Conservation (phyloP, 2,888 invertebrate species). For the Drosophila rellima region DNA sequence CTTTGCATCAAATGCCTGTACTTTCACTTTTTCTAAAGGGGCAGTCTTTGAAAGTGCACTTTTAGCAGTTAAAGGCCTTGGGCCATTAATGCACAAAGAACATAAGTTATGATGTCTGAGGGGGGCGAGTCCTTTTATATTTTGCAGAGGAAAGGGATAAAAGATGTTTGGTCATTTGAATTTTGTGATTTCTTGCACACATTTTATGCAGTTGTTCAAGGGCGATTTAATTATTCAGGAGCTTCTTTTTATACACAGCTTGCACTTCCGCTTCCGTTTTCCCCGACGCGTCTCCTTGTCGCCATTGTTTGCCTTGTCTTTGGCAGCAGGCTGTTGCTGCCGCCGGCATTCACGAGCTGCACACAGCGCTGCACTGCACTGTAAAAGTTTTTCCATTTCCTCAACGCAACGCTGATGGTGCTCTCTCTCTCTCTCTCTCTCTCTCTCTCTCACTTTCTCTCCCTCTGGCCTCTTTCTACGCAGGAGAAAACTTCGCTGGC, state of each 20-base stretch:
- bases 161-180: slow-evolving; percentile 56
- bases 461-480: background rate
- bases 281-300: slow-evolving; percentile 14
- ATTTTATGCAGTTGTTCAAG: slow-evolving; percentile 74
- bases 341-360: slow-evolving; percentile 59
- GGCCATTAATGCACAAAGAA: slow-evolving; percentile 54
- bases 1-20: slow-evolving; percentile 22
- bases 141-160: background rate
- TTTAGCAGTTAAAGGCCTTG: slow-evolving; percentile 18
- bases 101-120: slow-evolving; percentile 56
- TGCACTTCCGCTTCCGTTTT: slow-evolving; percentile 72
- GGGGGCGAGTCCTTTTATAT: background rate
- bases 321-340: slow-evolving; percentile 68
- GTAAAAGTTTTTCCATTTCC: slow-evolving; percentile 80
- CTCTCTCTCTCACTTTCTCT: background rate
- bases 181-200: slow-evolving; percentile 48
- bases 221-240: slow-evolving; percentile 78
- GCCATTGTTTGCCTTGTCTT: slow-evolving; percentile 72
- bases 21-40: slow-evolving; percentile 56
- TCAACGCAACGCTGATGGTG: slow-evolving; percentile 36
- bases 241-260: slow-evolving; percentile 61
- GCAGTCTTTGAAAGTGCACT: slow-evolving; percentile 12
- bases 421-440: background rate
- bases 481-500: slow-evolving; percentile 68
- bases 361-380: slow-evolving; percentile 67